Evolutionary conservation across 2,797 vertebrate species (phyloP).

Genomic region (Falco columbarius): DNA sequence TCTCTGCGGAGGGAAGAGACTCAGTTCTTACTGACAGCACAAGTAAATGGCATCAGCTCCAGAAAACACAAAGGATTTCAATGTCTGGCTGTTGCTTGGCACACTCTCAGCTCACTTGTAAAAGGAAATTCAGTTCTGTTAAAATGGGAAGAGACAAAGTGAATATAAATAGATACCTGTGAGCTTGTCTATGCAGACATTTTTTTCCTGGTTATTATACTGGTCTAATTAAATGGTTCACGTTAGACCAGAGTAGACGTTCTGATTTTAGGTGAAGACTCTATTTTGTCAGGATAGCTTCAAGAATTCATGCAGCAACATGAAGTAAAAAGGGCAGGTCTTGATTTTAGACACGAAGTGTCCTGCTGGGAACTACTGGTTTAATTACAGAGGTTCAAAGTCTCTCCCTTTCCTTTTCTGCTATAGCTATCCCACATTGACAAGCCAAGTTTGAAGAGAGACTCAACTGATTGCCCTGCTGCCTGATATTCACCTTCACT

Average conservation of each 20-base stretch:
- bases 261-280: not conserved
- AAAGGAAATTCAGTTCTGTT: not conserved
- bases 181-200: not conserved
- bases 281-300: not conserved
- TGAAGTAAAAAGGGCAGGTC: not conserved
- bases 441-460: not conserved
- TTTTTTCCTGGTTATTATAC: not conserved
- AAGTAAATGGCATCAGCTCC: not conserved
- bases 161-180: not conserved
- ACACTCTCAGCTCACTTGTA: not conserved
- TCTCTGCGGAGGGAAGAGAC: not conserved
- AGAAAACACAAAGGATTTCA: not conserved
- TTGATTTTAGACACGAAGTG: not conserved
- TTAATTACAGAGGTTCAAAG: slow-evolving; percentile 43
- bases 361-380: not conserved
- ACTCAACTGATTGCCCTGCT: not conserved
- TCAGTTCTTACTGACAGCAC: not conserved
- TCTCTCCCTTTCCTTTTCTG: not conserved
- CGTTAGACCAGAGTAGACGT: not conserved
- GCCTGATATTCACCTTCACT: not conserved
- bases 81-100: not conserved
- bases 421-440: not conserved
- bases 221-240: not conserved
- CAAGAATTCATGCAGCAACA: not conserved
- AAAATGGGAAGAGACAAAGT: not conserved